Base-by-base conservation (phyloP, 2,113 vertebrate genomes). In the Phasianus colchicus region DNA sequence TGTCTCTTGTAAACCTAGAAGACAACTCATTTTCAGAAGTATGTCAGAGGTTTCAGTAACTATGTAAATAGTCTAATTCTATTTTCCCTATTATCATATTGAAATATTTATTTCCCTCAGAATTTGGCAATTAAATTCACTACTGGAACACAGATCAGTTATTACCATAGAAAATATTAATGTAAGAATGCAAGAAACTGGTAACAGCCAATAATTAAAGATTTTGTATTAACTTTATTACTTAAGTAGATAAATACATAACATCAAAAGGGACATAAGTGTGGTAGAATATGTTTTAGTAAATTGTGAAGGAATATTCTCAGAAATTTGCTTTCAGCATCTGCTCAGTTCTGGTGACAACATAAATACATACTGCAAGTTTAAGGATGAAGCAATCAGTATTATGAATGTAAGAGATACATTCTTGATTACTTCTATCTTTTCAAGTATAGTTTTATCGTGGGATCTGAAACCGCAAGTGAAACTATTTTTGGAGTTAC, bases 401-500 rank as follows among this genome's bases (percentile, higher is more conserved):
- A 38, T 64, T 52, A 64, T 7, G 6, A 43, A 74, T 61, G 13
- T 60, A 43, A 0, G 12, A n/a, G 19, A 32, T 55, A 60, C 47
- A 77, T 80, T 42, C 55, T 79, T 83, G 45, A 64, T 78, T 64
- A 16, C 25, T 77, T 93, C 50, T 83, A 1, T 3, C 8, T 78
- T 83, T 86, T 86, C 34, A 90, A 83, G 6, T 45, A n/a, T 29
- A 6, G 1, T 65, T 94, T 90, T 81, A 69, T 78, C 1, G 0
- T 72, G 32, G 25, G 43, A 74, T 81, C 57, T 92, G 43, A 78
- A 93, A 75, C 19, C 72, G 65, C 65, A 90, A 90, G 13, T 55
- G 45, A 84, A 88, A 84, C 70, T 95, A 75, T 88, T 90, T 96
- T 88, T 81, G 47, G 80, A 88, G 25, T 55, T 74, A 80, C 45